Conservation (phyloP, 2,113 vertebrate species). For the Hyperoodon ampullatus region DNA sequence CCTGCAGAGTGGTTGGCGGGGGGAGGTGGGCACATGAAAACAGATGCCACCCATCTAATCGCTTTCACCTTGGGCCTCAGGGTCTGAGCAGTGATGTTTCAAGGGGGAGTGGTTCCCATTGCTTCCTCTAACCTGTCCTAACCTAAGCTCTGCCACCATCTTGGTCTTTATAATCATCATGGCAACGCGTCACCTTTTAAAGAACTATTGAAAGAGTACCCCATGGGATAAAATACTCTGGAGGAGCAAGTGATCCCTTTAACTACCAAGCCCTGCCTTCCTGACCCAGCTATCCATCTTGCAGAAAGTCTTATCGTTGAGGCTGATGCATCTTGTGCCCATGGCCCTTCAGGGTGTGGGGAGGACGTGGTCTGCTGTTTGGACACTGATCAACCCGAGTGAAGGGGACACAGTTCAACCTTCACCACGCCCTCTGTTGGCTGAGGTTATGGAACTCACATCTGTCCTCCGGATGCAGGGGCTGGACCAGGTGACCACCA, state of each 20-base stretch:
- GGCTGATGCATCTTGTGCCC: background rate
- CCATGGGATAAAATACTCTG: accelerated
- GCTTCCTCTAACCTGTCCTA: background rate
- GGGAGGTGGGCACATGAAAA: background rate
- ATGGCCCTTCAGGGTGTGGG: accelerated
- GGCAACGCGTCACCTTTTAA: background rate
- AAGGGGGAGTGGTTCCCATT: background rate
- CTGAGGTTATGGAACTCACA: background rate
- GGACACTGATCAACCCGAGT: background rate
- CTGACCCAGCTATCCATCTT: accelerated
- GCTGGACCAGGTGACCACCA: background rate
- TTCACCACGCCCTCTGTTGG: background rate
- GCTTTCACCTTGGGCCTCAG: accelerated
- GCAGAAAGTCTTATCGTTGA: background rate
- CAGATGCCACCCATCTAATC: accelerated
- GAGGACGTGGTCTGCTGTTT: background rate
- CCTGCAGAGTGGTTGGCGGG: accelerated
- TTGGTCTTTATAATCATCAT: background rate
- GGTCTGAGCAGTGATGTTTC: background rate
- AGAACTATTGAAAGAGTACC: background rate
- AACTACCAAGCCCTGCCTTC: background rate
- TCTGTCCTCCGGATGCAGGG: background rate
- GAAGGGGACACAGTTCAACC: background rate
- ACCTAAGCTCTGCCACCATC: background rate
- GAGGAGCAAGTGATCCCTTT: background rate